Evolutionary conservation across 2,113 vertebrate species (phyloP), one percentile per base, ranked within the genome.

Genomic region (Pholis gunnellus): DNA sequence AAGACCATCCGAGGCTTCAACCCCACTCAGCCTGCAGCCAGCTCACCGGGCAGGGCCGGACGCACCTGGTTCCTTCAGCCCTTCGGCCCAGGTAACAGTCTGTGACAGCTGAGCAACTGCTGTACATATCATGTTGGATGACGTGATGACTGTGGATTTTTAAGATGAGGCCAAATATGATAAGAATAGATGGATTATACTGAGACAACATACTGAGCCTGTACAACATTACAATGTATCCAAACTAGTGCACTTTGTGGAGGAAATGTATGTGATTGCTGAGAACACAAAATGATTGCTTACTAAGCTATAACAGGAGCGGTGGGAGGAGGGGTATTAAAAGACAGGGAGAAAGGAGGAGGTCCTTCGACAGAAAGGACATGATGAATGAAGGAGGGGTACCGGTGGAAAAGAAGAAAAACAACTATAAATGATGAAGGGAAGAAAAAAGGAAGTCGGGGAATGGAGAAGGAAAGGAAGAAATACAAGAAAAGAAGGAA

Each of bases 41-140:
- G 94, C 87, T 90, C 95, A 34, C 94, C 96, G 4, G 97, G 96
- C 85, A 92, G 97, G 78, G 90, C 90, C 0, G 97, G 96, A 29
- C 95, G 97, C 80, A 98, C 97, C 52, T 99, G 98, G 98, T 99
- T 99, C 95, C 96, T 99, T 29, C 97, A 99, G 88, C 98, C 98
- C 0, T 98, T 99, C 73, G 96, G 97, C 96, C 89, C 89, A 84
- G 93, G 91, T 91, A 72, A 78, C 31, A 52, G 22, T 9, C 31
- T 56, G 44, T 48, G 34, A 63, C 52, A 9, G 9, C 40, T 48
- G n/a, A 48, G 44, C 46, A 18, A 52, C 14, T 1, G 2, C 34
- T 36, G 3, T n/a, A 2, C 0, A 9, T 52, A 18, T 36, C n/a
- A 38, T 38, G 50, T 6, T 44, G 44, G 61, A 57, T 56, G 34